phyloP scores from a whole-genome alignment of 37 sponge, comb jelly and placozoan species.

The Bolinopsis microptera region DNA sequence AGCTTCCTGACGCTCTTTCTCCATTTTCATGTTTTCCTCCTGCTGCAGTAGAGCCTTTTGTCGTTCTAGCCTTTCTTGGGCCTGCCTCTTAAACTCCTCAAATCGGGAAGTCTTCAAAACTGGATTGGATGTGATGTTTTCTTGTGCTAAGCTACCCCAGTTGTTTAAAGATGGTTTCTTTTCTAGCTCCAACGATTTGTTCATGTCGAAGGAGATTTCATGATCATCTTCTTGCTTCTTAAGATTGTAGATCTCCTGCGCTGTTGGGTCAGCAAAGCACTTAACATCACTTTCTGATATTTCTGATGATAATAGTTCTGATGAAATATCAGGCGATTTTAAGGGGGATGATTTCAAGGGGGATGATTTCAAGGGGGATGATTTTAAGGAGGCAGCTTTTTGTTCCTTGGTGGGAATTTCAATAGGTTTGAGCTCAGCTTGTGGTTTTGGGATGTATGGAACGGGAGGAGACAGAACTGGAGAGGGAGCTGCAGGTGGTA shows the following conservation, averaged over 20 bases:
- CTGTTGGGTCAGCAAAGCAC: constrained; percentile 40
- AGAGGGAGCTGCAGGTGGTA: not conserved
- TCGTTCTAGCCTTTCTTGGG: constrained; percentile 37
- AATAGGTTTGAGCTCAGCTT: not conserved
- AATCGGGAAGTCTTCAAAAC: constrained; percentile 23
- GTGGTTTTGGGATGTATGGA: too few relatives aligned
- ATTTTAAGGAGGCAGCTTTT: not conserved
- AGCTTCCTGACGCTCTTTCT: constrained; percentile 53
- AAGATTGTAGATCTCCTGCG: constrained; percentile 3
- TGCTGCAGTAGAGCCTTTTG: constrained; percentile 12
- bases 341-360: not conserved
- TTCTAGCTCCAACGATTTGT: constrained; percentile 1
- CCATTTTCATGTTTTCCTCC: constrained; percentile 21
- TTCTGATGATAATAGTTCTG: constrained; percentile 52
- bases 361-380: not conserved
- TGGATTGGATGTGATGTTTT: constrained; percentile 3
- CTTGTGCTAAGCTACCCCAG: constrained; percentile 37
- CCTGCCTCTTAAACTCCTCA: constrained; percentile 58
- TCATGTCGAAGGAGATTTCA: constrained; percentile 48
- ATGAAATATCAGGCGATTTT: constrained; percentile 49
- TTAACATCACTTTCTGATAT: constrained; percentile 59
- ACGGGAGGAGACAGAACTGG: not conserved
- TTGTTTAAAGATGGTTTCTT: constrained; percentile 49
- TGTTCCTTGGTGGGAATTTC: not conserved
- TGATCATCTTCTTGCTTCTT: constrained; percentile 7